Percentiles rank a stretch among this genome's conserved stretches.
phyloP scores from a whole-genome alignment of 2,113 vertebrate species.

The Sclerurus mexicanus region DNA sequence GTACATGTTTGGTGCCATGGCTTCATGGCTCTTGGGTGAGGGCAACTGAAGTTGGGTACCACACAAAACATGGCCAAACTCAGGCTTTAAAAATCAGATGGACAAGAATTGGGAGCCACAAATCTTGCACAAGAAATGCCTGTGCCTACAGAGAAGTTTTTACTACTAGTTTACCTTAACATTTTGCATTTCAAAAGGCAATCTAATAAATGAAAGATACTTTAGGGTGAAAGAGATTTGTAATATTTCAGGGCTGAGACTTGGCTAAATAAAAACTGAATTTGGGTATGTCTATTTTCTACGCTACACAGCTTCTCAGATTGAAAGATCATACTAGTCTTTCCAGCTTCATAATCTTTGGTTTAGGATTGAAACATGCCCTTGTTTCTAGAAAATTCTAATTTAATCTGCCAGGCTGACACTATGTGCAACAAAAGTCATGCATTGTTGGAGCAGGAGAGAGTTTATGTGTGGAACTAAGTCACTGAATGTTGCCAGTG shows the following conservation, averaged over 20 bases:
- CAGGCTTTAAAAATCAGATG: background rate
- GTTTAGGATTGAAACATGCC: background rate
- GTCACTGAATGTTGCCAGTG: background rate
- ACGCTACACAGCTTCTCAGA: background rate
- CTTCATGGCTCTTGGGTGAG: background rate
- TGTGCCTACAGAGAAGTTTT: background rate
- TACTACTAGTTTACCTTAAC: background rate
- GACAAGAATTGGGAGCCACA: background rate
- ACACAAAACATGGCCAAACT: background rate
- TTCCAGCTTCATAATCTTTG: background rate
- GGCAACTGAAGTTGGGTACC: background rate
- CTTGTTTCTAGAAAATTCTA: background rate
- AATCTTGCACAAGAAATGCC: background rate
- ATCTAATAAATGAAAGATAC: background rate
- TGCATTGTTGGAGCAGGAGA: background rate
- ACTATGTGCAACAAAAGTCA: background rate
- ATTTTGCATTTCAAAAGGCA: background rate
- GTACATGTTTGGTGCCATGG: fast-evolving
- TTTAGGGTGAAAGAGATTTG: background rate
- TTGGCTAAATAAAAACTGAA: background rate
- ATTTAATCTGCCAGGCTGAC: background rate
- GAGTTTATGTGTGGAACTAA: background rate
- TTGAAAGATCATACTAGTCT: background rate
- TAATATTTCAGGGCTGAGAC: background rate
- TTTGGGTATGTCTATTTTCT: background rate